Conservation (phyloP, 2,888 invertebrate genomes). For the Calliopum simillimum region DNA sequence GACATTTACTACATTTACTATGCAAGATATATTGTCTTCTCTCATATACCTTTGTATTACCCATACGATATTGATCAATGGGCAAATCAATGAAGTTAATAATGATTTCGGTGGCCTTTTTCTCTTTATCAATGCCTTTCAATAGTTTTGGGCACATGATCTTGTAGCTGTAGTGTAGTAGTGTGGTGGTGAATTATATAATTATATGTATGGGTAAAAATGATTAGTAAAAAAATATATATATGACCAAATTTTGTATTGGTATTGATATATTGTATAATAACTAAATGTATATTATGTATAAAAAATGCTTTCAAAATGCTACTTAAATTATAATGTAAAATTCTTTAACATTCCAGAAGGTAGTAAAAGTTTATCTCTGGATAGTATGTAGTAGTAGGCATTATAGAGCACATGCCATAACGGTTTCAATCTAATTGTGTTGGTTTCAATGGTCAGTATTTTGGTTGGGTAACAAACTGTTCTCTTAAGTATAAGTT, state of each 20-base stretch:
- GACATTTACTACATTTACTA: too few species aligned
- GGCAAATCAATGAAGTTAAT: conserved; percentile 87
- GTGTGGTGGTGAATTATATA: conserved; percentile 59
- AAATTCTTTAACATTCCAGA: not conserved
- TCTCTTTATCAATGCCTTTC: conserved; percentile 63
- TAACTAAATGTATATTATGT: not conserved
- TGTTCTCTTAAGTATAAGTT: not conserved
- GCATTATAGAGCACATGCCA: too few species aligned
- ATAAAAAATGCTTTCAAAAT: not conserved
- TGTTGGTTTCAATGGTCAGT: not conserved
- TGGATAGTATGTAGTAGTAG: too few species aligned
- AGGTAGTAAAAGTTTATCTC: too few species aligned
- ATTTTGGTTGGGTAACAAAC: conserved; percentile 3
- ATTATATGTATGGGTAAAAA: conserved; percentile 38
- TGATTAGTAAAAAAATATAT: conserved; percentile 42
- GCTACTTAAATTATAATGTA: not conserved
- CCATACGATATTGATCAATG: conserved; percentile 93
- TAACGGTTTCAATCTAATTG: not conserved
- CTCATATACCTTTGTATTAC: conserved; percentile 91
- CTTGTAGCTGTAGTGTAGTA: conserved; percentile 99
- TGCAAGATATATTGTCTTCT: conserved; percentile 49
- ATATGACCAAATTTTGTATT: conserved; percentile 14
- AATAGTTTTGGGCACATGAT: conserved; percentile 96
- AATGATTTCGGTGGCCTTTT: conserved; percentile 86
- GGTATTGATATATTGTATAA: too few species aligned